phyloP scores from a whole-genome alignment of 2,113 vertebrate species.

The Hippocampus comes region DNA sequence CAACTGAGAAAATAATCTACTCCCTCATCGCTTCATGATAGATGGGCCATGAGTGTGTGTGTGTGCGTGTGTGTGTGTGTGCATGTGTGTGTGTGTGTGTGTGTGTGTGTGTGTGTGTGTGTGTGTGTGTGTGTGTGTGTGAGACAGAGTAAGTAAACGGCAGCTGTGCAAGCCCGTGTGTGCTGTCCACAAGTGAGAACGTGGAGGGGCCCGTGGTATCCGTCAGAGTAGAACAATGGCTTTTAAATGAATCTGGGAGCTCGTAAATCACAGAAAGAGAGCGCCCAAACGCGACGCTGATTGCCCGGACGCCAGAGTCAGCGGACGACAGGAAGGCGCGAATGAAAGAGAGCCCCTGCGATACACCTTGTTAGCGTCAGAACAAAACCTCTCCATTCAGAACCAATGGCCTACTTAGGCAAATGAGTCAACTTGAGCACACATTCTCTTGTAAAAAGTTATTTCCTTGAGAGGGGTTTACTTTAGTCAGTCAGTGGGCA shows the following conservation, averaged over 20 bases:
- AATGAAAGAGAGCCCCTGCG: conserved; percentile 63
- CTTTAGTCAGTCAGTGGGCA: conserved; percentile 48
- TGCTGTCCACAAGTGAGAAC: conserved; percentile 41
- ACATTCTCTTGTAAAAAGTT: conserved; percentile 49
- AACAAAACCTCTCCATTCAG: conserved; percentile 74
- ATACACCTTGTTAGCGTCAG: conserved; percentile 74
- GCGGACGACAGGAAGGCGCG: conserved; percentile 65
- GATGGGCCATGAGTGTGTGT: conserved; percentile 62
- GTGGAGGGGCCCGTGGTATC: conserved; percentile 59
- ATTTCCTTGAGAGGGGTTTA: conserved; percentile 61
- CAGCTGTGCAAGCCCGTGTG: conserved; percentile 44
- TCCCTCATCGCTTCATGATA: conserved; percentile 63
- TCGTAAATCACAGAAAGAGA: conserved; percentile 75
- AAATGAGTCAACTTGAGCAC: conserved; percentile 57
- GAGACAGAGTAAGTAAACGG: conserved; percentile 66
- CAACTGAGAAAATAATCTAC: conserved; percentile 74
- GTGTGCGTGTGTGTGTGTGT: conserved; percentile 19
- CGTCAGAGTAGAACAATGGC: conserved; percentile 75
- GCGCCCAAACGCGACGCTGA: conserved; percentile 69
- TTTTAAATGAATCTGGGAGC: conserved; percentile 77
- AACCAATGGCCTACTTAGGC: conserved; percentile 71
- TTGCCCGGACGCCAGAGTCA: conserved; percentile 68
- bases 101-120: conserved; percentile 47
- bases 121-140: conserved; percentile 48
- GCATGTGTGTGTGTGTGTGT: no score